Conservation (phyloP, 2,113 vertebrate species). For the Chaetodon auriga region DNA sequence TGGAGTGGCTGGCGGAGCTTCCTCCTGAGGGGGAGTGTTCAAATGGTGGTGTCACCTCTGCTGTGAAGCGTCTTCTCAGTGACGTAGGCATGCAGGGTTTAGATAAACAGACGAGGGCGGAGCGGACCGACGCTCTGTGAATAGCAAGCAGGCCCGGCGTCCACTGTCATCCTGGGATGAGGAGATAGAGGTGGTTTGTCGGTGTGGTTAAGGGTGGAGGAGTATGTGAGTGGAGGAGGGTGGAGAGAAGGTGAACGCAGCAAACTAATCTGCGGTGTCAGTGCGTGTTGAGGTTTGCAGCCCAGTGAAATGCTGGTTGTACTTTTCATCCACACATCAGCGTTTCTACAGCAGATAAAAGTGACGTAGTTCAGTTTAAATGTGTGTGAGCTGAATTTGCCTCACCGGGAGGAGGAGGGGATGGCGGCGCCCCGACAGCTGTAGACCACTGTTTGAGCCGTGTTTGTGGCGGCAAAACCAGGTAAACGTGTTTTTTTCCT, state of each 20-base stretch:
- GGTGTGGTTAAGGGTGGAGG: not conserved
- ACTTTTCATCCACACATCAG: too few relatives aligned
- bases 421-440: too few relatives aligned
- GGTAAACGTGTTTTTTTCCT: too few relatives aligned
- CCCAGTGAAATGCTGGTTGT: too few relatives aligned
- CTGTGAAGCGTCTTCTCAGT: not conserved
- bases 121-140: not conserved
- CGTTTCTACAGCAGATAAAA: too few relatives aligned
- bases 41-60: conserved; percentile 17
- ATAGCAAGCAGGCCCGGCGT: not conserved
- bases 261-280: not conserved
- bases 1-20: conserved; percentile 24
- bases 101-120: not conserved
- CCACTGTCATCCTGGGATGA: not conserved
- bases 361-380: too few relatives aligned
- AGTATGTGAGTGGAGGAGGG: not conserved
- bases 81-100: conserved; percentile 18
- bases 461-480: too few relatives aligned
- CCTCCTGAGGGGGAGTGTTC: not conserved
- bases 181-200: not conserved
- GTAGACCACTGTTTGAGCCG: too few relatives aligned
- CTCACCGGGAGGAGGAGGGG: too few relatives aligned
- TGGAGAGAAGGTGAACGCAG: not conserved
- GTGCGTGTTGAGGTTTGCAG: not conserved
- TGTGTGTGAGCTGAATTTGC: too few relatives aligned